Base-by-base conservation (phyloP, 2,797 vertebrate species). In the Alectoris magna region DNA sequence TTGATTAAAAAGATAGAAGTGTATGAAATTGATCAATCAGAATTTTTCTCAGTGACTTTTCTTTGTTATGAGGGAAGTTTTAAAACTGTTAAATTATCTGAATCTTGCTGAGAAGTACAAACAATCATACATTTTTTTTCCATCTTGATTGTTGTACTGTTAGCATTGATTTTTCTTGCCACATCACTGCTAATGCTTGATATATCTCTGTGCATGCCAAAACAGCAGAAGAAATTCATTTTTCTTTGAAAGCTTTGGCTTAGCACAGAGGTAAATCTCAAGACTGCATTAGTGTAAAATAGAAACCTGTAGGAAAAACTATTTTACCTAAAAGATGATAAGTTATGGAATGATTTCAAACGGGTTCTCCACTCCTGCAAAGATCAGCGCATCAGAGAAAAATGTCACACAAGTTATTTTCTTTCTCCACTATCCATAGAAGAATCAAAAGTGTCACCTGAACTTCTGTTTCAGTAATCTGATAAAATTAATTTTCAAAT, bases 371-470 rank as follows among this genome's bases (percentile, higher is more conserved):
- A 49, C 81, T 85, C 36, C 34, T 58, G 64, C 4, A 80, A 82
- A 81, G 44, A 74, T 80, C 58, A 85, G 94, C 38, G 17, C 13
- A 27, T 34, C 22, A 92, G n/a, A 89, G 70, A 71, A 82, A 9
- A 86, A 4, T 7, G 34, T 69, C 16, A 79, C 22, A 41, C 36
- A 78, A 86, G 77, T 27, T 39, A 31, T 58, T 88, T 90, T 92
- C 31, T 78, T 81, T 46, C 53, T 59, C 6, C 16, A 39, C 21
- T 86, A 27, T 12, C 3, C 44, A 53, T 6, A 68, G 13, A n/a
- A 86, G 58, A 90, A 63, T 87, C 72, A 92, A 92, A 95, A 89
- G 84, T 84, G 39, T n/a, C 29, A 82, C 18, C 39, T 87, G 74
- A 88, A 67, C 56, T 84, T 36, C 64, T 77, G 36, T 68, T 77